Conservation (phyloP, 2,888 invertebrate genomes). For the Tyria jacobaeae region DNA sequence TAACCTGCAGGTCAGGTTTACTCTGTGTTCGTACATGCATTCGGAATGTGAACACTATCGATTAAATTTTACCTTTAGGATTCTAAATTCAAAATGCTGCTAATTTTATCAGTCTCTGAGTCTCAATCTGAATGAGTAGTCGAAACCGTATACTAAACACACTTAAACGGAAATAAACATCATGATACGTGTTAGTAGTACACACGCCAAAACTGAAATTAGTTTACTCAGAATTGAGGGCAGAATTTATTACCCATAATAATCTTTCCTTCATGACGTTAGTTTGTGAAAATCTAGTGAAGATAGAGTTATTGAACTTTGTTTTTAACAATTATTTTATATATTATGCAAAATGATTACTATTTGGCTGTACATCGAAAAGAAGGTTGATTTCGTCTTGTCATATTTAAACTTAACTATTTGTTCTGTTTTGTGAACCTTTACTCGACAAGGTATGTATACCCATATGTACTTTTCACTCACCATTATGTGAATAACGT, state of each 20-base stretch:
- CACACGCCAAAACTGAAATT: neutral
- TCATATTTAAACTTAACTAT: too few relatives aligned
- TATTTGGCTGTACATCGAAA: too few relatives aligned
- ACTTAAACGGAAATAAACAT: slow-evolving; percentile 1
- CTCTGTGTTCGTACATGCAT: neutral
- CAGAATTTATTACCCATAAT: neutral
- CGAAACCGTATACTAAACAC: slow-evolving; percentile 12
- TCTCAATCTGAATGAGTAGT: neutral
- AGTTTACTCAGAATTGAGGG: neutral
- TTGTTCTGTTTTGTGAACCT: too few relatives aligned
- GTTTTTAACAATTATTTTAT: too few relatives aligned
- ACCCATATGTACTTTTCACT: too few relatives aligned
- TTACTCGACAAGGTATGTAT: too few relatives aligned
- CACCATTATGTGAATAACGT: too few relatives aligned
- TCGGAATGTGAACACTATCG: neutral
- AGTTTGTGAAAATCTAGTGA: neutral
- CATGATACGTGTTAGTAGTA: neutral
- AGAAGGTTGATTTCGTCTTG: too few relatives aligned
- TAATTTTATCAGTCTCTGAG: slow-evolving; percentile 2
- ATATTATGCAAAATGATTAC: too few relatives aligned
- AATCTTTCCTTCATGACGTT: neutral
- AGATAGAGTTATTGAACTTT: too few relatives aligned
- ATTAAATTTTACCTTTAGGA: neutral
- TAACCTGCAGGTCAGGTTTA: neutral
- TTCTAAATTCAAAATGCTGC: slow-evolving; percentile 1